Base-by-base conservation (phyloP, 2,797 vertebrate species). In the Sebastes flavidus region DNA sequence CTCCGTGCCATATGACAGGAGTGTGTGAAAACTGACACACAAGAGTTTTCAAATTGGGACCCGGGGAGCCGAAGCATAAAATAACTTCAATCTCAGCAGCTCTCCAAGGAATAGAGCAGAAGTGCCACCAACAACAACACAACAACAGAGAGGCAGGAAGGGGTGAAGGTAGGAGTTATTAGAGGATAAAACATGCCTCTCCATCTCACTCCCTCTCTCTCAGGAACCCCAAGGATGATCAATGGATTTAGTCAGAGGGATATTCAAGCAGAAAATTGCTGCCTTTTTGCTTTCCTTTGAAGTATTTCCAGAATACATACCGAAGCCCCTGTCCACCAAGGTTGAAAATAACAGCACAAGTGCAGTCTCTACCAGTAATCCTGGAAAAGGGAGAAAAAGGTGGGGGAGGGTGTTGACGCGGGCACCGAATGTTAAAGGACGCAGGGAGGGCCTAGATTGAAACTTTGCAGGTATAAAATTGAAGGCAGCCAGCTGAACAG, bases 201-300 rank as follows among this genome's bases (percentile, higher is more conserved):
- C 95, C 94, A 95, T 95, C 93, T 95, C 95, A 92, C 94, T 97
- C 97, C 96, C 97, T 97, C 97, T 97, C 97, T 97, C 97, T 96
- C 97, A 96, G 96, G 94, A 96, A 97, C 96, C 97, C 97, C 96
- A 96, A 96, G 97, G 96, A 99, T 99, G 98, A 99, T 99, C 98
- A 99, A 99, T 99, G 98, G 98, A 98, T 97, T 98, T 99, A 98
- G 97, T 99, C 97, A 98, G 96, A 95, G 97, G 96, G 97, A 99
- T 98, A 99, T 99, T 99, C 98, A 99, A 98, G 97, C 98, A 99
- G 97, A 99, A 99, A 99, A 99, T 99, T 99, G 97, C 97, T 96
- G 97, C 96, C 97, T 98, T 98, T 98, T 96, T 95, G 92, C 93
- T 95, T 96, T 96, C 94, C 93, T 98, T 98, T 97, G 97, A 98